Evolutionary conservation across 2,113 vertebrate species (phyloP), one percentile per base, ranked within the genome.

Genomic region (Leucosticte australis): DNA sequence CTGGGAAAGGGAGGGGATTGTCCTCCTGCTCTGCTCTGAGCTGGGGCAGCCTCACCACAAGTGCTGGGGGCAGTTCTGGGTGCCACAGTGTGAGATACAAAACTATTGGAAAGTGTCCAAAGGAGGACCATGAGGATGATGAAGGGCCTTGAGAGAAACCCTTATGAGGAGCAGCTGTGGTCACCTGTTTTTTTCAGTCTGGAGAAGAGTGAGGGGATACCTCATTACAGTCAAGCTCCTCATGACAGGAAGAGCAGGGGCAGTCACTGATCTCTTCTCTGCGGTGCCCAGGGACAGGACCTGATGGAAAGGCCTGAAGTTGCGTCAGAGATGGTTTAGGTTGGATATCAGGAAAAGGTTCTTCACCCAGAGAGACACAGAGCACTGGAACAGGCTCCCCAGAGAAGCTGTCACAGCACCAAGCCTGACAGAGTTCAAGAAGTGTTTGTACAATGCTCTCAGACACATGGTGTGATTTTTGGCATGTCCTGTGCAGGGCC

Each of bases 331-430:
- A 4, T 33, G 16, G n/a, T 15, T 74, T 23, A 74, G 6, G 23
- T 0, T 47, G 28, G n/a, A 1, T 47, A n/a, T 41, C 8, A 56
- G n/a, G 35, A 41, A 13, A 55, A 65, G 3, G 1, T 10, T 55
- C 6, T 24, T 30, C 8, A 75, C 7, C 2, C 13, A 56, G 9
- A 64, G n/a, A 2, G 30, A 11, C 0, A 0, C 3, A 12, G 23
- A 8, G 24, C 42, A 24, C 24, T 30, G 7, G 4, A 49, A 65
- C 5, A 49, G 42, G 19, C 19, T 75, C 8, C 20, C 2, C 42
- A 65, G 15, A 7, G n/a, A 41, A 65, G 4, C 7, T 7, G 19
- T 49, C 42, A 84, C 42, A 74, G 19, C n/a, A 56, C 10, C 8
- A 56, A 65, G 50, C 13, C 30, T 28, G 50, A 41, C 7, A 56